These are phyloP conservation scores for Patiria miniata DNA, from an alignment of 35 echinoderm and acorn worm genomes.

Conservation along the genomic window DNA sequence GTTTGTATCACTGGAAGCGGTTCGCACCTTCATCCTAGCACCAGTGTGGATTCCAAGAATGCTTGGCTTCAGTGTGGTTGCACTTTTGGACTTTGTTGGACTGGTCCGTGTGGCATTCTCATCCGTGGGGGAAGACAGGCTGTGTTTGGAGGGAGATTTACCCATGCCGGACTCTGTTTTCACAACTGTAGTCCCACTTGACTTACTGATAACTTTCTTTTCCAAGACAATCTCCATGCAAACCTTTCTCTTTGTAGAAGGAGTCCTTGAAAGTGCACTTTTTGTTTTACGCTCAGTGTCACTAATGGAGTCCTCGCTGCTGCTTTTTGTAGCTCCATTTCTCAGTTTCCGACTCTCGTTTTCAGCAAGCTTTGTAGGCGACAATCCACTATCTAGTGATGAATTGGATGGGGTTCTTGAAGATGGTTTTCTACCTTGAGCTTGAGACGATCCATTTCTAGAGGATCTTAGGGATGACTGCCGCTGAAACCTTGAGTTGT, in stretches of 20 bases:
- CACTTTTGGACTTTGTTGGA: slow-evolving; percentile 15
- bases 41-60: neutral
- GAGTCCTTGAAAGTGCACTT: slow-evolving; percentile 27
- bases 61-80: neutral
- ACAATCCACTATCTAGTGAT: slow-evolving; percentile 10
- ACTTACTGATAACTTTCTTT: slow-evolving; percentile 10
- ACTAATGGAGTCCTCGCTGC: slow-evolving; percentile 16
- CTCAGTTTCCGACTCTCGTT: slow-evolving; percentile 12
- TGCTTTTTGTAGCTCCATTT: slow-evolving; percentile 16
- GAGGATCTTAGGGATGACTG: neutral
- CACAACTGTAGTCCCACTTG: neutral
- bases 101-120: neutral
- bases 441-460: neutral
- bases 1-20: neutral
- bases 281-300: slow-evolving; percentile 13
- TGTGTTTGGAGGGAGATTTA: slow-evolving; percentile 20
- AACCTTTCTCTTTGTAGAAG: slow-evolving; percentile 11
- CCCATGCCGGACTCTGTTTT: slow-evolving; percentile 8
- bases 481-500: slow-evolving; percentile 1
- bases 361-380: neutral
- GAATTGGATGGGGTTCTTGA: slow-evolving; percentile 24
- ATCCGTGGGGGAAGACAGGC: slow-evolving; percentile 11
- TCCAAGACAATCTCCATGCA: slow-evolving; percentile 20
- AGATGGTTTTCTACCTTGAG: neutral
- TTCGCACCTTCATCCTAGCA: slow-evolving; percentile 6